phyloP scores from a whole-genome alignment of 1,140 invertebrate species.

The Drosophila ironensis region DNA sequence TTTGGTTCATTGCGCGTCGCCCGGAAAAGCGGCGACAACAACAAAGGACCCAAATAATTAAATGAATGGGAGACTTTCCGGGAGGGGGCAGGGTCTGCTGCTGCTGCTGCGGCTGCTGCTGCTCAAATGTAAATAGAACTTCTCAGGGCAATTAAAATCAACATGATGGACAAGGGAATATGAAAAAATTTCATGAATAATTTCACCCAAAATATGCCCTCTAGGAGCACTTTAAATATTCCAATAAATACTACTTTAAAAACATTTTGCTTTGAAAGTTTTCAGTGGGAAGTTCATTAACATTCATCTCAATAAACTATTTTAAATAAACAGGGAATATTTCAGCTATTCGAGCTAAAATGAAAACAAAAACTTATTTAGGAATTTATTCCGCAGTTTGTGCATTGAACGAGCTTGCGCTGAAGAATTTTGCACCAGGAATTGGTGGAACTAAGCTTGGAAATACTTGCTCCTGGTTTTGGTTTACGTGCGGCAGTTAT shows the following conservation, averaged over 20 bases:
- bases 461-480: slow-evolving; percentile 1
- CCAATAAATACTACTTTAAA: no score
- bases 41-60: slow-evolving; percentile 61
- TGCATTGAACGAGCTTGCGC: neutral
- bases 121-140: slow-evolving; percentile 15
- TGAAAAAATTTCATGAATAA: slow-evolving; percentile 31
- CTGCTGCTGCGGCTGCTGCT: no score
- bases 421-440: neutral
- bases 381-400: neutral
- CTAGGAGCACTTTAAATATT: neutral
- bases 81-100: neutral
- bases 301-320: slow-evolving; percentile 7
- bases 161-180: slow-evolving; percentile 27
- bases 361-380: neutral
- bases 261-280: neutral
- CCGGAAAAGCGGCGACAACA: slow-evolving; percentile 26
- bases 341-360: slow-evolving; percentile 2
- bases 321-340: slow-evolving; percentile 1
- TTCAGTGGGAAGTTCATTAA: neutral
- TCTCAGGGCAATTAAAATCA: slow-evolving; percentile 55
- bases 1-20: slow-evolving; percentile 37
- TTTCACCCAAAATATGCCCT: neutral
- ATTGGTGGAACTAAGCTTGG: neutral
- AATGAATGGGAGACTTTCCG: slow-evolving; percentile 25
- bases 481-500: slow-evolving; percentile 40